Conservation (phyloP, 2,888 invertebrate species). For the Tetheella fluctuosa region DNA sequence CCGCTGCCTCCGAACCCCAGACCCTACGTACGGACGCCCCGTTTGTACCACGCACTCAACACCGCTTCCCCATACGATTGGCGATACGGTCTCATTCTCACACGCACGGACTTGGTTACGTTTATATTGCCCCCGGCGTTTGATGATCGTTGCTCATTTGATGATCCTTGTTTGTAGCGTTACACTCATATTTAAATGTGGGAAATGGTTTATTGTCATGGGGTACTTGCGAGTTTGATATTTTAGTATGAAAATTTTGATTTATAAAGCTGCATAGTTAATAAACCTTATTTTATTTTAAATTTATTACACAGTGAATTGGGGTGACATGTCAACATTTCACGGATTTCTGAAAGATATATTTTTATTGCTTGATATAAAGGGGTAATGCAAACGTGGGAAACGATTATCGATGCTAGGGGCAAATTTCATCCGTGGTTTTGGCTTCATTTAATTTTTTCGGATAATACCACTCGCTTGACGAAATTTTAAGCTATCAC, state of each 20-base stretch:
- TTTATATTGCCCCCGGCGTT: constrained; percentile 15
- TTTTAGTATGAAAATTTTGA: too few species aligned
- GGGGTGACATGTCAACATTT: too few species aligned
- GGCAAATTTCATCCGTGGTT: constrained; percentile 77
- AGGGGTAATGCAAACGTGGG: neutral
- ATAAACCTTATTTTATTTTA: too few species aligned
- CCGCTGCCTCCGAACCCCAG: constrained; percentile 81
- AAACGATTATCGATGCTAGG: constrained; percentile 53
- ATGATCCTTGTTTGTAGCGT: neutral
- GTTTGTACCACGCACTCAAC: constrained; percentile 84
- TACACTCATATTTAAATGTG: neutral
- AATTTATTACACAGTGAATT: too few species aligned
- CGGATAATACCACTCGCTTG: constrained; percentile 80
- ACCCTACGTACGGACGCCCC: constrained; percentile 82
- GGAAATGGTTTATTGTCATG: neutral
- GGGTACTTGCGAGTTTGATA: neutral
- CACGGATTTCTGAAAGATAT: neutral
- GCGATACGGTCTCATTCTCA: constrained; percentile 64
- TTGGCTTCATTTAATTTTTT: constrained; percentile 80
- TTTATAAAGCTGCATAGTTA: too few species aligned
- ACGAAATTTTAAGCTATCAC: constrained; percentile 78
- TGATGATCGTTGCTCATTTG: constrained; percentile 15
- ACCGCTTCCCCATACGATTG: constrained; percentile 77
- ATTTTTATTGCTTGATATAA: neutral
- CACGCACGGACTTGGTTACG: constrained; percentile 46